phyloP scores from a whole-genome alignment of 2,797 vertebrate species.

The Margarornis squamiger region DNA sequence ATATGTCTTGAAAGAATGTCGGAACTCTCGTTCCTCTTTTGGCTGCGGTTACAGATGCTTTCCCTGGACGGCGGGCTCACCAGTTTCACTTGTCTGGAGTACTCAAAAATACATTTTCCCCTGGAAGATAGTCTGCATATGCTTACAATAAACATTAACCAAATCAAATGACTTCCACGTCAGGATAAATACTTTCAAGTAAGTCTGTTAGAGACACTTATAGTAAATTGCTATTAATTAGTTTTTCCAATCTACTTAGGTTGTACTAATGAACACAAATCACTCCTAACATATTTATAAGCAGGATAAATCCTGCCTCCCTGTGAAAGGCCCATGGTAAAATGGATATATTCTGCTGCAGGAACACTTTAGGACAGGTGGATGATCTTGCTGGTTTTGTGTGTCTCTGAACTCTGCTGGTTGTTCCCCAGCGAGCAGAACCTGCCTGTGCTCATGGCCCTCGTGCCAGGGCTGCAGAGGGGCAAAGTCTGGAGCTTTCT shows the following conservation, averaged over 20 bases:
- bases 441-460: background rate
- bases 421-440: background rate
- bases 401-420: background rate
- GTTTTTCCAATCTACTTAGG: slow-evolving; percentile 10
- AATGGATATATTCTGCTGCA: background rate
- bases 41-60: slow-evolving; percentile 30
- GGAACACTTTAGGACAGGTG: background rate
- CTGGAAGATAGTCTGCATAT: slow-evolving; percentile 7
- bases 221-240: slow-evolving; percentile 49
- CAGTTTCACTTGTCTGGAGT: slow-evolving; percentile 2
- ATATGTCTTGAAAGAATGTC: slow-evolving; percentile 17
- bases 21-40: slow-evolving; percentile 33
- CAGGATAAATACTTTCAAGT: background rate
- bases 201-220: slow-evolving; percentile 16
- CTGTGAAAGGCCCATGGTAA: background rate
- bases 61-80: background rate
- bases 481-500: background rate
- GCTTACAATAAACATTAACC: background rate
- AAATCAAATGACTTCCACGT: background rate
- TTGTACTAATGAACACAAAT: background rate
- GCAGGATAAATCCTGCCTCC: background rate
- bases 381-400: background rate
- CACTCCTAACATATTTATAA: background rate
- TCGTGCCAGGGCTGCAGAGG: background rate
- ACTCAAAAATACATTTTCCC: slow-evolving; percentile 28